These are phyloP conservation scores for Barnardius zonarius DNA, from an alignment of 2,113 vertebrate genomes.

Conservation along the genomic window DNA sequence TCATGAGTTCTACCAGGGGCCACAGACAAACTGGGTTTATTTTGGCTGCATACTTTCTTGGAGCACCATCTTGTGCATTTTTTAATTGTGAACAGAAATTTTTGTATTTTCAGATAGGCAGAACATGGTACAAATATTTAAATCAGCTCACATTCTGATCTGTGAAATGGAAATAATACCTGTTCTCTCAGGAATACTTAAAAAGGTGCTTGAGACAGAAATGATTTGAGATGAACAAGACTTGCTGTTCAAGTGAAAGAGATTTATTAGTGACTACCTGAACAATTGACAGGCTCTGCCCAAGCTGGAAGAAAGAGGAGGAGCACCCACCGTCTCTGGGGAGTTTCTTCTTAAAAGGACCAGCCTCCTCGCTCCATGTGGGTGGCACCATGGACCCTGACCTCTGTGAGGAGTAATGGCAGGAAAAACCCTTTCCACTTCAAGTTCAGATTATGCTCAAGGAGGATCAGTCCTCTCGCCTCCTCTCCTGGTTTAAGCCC, in stretches of 20 bases:
- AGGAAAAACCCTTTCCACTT: neutral
- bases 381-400: neutral
- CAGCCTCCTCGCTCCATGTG: neutral
- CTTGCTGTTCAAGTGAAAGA: neutral
- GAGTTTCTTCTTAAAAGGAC: neutral
- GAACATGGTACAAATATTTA: neutral
- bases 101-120: neutral
- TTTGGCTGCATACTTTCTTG: neutral
- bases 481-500: neutral
- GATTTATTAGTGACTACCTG: neutral
- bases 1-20: neutral
- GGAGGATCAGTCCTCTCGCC: fast-evolving
- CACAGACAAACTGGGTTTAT: neutral
- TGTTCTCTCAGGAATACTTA: neutral
- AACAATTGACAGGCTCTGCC: neutral
- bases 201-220: neutral
- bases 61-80: neutral
- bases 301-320: neutral
- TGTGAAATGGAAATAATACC: neutral
- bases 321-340: neutral
- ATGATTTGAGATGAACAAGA: neutral
- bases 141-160: neutral
- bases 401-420: too few species aligned
- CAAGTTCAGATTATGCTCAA: neutral
- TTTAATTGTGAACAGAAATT: neutral